Percentiles rank a stretch among this genome's conserved stretches.
phyloP scores from a whole-genome alignment of 2,797 vertebrate species.

The Lepilemur ruficaudatus region DNA sequence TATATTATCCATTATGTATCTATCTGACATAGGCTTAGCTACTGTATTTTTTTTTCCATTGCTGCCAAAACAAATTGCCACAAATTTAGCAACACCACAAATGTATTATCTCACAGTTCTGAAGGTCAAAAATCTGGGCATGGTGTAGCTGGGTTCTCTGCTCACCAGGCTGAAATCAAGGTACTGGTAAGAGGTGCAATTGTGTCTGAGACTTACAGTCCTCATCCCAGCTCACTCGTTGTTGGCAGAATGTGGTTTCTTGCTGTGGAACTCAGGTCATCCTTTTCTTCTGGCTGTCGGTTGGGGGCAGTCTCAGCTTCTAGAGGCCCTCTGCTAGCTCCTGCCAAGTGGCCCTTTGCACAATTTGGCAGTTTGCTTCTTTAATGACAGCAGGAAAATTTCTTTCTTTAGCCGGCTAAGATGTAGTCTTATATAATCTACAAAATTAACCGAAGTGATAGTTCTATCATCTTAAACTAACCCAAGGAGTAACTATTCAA shows the following conservation, averaged over 20 bases:
- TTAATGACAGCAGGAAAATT: neutral
- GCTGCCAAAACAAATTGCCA: neutral
- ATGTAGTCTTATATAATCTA: neutral
- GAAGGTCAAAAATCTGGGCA: neutral
- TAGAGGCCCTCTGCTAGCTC: neutral
- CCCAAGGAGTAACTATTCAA: neutral
- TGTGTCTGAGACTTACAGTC: neutral
- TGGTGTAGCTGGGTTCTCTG: neutral
- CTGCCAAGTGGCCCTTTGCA: neutral
- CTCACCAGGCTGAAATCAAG: neutral
- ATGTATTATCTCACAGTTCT: neutral
- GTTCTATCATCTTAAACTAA: neutral
- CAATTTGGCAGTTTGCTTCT: neutral
- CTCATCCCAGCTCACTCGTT: neutral
- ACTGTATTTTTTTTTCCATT: neutral
- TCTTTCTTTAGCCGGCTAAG: neutral
- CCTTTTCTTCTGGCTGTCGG: neutral
- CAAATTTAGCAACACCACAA: neutral
- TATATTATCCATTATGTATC: neutral
- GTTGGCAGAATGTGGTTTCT: neutral
- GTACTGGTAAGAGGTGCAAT: neutral
- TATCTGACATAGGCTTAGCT: neutral
- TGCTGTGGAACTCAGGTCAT: neutral
- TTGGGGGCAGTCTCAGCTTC: neutral
- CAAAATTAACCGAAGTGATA: neutral